These are phyloP conservation scores for Drosophila anomelani DNA, from an alignment of 2,888 invertebrate genomes.

Conservation along the genomic window DNA sequence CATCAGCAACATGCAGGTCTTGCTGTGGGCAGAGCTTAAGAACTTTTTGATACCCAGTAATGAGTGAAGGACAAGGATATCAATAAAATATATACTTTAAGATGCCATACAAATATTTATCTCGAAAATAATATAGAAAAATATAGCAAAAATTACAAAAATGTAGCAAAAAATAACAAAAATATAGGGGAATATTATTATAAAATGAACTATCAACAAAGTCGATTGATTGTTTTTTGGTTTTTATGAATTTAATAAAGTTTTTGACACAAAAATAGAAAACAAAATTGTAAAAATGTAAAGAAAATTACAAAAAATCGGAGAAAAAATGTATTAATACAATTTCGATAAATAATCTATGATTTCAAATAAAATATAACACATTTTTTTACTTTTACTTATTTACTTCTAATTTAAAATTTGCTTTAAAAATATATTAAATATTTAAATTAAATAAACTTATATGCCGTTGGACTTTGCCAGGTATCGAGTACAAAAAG, in stretches of 20 bases:
- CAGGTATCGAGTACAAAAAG: conserved; percentile 7
- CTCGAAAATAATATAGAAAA: background rate
- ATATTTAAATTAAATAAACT: background rate
- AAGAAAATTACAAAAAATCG: background rate
- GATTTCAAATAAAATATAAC: background rate
- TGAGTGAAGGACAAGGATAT: background rate
- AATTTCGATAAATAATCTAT: background rate
- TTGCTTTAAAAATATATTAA: background rate
- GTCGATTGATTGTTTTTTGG: no score
- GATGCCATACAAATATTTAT: no score
- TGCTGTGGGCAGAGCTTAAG: background rate
- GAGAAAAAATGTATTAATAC: background rate
- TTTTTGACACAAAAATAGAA: background rate
- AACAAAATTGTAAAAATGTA: background rate
- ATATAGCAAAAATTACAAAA: no score
- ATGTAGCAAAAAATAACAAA: no score
- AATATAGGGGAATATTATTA: no score
- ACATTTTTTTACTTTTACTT: no score
- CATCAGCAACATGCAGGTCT: conserved; percentile 38
- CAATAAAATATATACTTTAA: background rate
- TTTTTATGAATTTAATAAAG: no score
- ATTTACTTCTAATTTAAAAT: background rate
- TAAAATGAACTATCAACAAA: no score
- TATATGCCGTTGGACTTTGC: background rate
- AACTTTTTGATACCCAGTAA: background rate